Evolutionary conservation across 2,797 vertebrate genomes (phyloP), one percentile per base, ranked within the genome.

Genomic region (Enteromius afrohamiltoni): DNA sequence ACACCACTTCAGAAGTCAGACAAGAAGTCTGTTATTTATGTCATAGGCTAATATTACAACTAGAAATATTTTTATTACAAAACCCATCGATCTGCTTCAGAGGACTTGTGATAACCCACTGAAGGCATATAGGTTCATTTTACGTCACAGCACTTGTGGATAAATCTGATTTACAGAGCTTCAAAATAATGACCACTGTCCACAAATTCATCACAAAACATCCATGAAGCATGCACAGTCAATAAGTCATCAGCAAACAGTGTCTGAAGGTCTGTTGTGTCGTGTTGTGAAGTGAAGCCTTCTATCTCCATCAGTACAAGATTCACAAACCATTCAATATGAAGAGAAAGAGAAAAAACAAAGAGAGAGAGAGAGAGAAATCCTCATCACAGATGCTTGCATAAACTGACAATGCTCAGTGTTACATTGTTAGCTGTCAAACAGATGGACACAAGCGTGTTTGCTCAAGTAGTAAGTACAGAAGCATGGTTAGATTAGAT

Each of bases 191-290:
- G 37, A 8, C 37, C 37, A 37, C 37, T 37, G 37, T 37, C 37
- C 37, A 37, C 65, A 71, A 67, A 82, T 31, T 77, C 80, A 71
- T 69, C 75, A 76, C 34, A 60, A 49, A 51, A 81, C 77, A 81
- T 75, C 71, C 71, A 85, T 29, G 26, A 91, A 93, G 91, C 89
- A 87, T 89, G 90, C 91, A 91, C 90, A 91, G 88, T 93, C 92
- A 92, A 92, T 93, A 93, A 92, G 90, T 92, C 87, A 92, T 93
- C 92, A 92, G 83, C 40, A 83, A 83, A 87, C 87, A 82, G 86
- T 65, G 85, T 80, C 83, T 91, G 83, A 89, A 85, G 87, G 87
- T 85, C 88, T 91, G 84, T 83, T 82, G 90, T 86, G 88, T 85
- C n/a, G 78, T 93, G 92, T 82, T 88, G 86, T 68, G 77, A 79